phyloP scores from a whole-genome alignment of 2,113 vertebrate species.

The Neodon shergylaensis region DNA sequence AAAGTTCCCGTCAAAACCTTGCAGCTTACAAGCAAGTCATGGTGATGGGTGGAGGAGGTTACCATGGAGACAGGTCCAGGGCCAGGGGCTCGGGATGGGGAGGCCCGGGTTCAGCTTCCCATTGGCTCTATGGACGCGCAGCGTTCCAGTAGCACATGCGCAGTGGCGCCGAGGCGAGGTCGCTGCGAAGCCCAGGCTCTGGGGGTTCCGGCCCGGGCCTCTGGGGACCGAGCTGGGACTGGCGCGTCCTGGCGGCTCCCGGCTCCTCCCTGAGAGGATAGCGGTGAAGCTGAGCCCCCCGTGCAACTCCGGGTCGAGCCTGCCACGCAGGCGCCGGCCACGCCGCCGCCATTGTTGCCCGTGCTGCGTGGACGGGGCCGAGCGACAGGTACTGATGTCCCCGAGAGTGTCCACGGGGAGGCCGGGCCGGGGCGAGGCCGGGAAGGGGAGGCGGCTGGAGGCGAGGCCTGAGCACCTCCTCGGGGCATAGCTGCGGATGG shows the following conservation, averaged over 20 bases:
- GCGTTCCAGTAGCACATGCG: constrained; percentile 69
- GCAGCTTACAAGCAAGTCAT: neutral
- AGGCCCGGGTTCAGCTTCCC: neutral
- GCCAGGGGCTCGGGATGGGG: neutral
- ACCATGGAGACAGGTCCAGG: constrained; percentile 71
- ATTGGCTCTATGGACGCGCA: constrained; percentile 62
- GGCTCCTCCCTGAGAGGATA: neutral
- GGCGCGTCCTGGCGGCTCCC: neutral
- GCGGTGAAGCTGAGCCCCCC: neutral
- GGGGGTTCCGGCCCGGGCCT: constrained; percentile 5
- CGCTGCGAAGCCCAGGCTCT: neutral
- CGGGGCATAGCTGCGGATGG: neutral
- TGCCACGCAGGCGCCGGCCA: constrained; percentile 59
- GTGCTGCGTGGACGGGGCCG: neutral
- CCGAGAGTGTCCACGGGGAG: neutral
- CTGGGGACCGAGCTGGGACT: neutral
- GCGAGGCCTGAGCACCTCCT: neutral
- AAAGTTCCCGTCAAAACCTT: neutral
- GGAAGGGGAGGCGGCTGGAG: neutral
- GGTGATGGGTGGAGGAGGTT: constrained; percentile 69
- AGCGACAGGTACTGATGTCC: constrained; percentile 68
- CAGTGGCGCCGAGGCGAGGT: constrained; percentile 73
- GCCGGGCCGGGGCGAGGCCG: neutral
- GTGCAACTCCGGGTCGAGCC: neutral
- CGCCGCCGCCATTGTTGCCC: constrained; percentile 76